These are phyloP conservation scores for Aphis gossypii DNA, from an alignment of 1,140 invertebrate genomes.

Conservation along the genomic window DNA sequence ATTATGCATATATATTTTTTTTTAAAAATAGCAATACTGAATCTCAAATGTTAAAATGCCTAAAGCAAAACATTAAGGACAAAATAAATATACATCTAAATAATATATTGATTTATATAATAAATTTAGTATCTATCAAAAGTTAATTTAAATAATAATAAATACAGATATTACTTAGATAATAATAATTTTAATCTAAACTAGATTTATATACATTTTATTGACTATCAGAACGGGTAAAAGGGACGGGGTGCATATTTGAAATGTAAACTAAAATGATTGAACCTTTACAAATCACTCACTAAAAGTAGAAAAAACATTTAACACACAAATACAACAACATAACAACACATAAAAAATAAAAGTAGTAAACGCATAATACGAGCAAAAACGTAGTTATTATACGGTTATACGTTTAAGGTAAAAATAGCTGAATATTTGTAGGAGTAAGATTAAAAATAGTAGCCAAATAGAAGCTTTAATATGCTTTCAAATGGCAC, in stretches of 20 bases:
- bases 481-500: slow-evolving; percentile 31
- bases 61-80: slow-evolving; percentile 28
- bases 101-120: slow-evolving; percentile 46
- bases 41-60: slow-evolving; percentile 42
- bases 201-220: slow-evolving; percentile 41
- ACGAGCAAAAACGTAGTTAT: slow-evolving; percentile 20
- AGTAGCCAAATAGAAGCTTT: slow-evolving; percentile 7
- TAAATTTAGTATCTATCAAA: slow-evolving; percentile 53
- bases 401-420: slow-evolving; percentile 28
- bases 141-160: slow-evolving; percentile 55
- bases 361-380: slow-evolving; percentile 54
- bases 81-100: slow-evolving; percentile 53
- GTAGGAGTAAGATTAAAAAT: slow-evolving; percentile 13
- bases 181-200: slow-evolving; percentile 39
- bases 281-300: slow-evolving; percentile 51
- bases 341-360: slow-evolving; percentile 56
- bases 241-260: slow-evolving; percentile 37
- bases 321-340: slow-evolving; percentile 57
- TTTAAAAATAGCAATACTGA: slow-evolving; percentile 20
- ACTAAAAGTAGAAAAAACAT: slow-evolving; percentile 54
- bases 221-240: slow-evolving; percentile 31
- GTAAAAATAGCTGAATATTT: slow-evolving; percentile 33
- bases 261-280: slow-evolving; percentile 40
- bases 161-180: slow-evolving; percentile 33
- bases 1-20: neutral